Evolutionary conservation across 2,888 invertebrate species (phyloP), one percentile per base, ranked within the genome.

Genomic region (Aspidiotus rigidus): DNA sequence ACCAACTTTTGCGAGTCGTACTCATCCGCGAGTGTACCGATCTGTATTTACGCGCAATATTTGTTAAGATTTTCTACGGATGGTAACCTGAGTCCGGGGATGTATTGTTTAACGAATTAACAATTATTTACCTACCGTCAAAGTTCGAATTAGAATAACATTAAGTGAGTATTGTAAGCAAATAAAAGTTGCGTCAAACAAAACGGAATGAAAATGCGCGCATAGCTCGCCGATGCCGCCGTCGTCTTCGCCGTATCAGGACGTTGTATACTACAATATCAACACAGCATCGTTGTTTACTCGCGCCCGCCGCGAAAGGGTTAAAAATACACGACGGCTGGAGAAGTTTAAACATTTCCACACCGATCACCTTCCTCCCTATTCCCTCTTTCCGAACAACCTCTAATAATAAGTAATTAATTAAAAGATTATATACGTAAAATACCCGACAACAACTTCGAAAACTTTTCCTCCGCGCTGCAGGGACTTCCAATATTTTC

Each of bases 81-180:
- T n/a, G 49, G 49, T n/a, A 49, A 13, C 49, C 49, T n/a, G 49
- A 49, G 49, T 49, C 49, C 49, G 49, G 56, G 17, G 59, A 59
- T 53, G 67, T 60, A 67, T 67, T 67, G 67, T 67, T 64, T 41
- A 67, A 67, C 59, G 59, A 66, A 59, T 59, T 59, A 59, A 59
- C 44, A 42, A 59, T 60, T 59, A 59, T 67, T 67, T 67, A 67
- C 49, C 15, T 28, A 49, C 59, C 67, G 67, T 67, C 67, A 67
- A 67, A 67, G 67, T 67, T 67, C 59, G 67, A 67, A 67, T 67
- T 67, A 67, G 67, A 67, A 67, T 59, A 67, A 67, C 67, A 67
- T 59, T 57, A 67, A 67, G 67, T 60, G 67, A 59, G 67, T 67
- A 67, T 67, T 67, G 67, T 67, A 67, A 67, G 60, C 67, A 67